Percentiles rank a stretch among this genome's conserved stretches.
Evolutionary conservation across 2,797 vertebrate species (phyloP).

Genomic region (Eulemur albifrons): DNA sequence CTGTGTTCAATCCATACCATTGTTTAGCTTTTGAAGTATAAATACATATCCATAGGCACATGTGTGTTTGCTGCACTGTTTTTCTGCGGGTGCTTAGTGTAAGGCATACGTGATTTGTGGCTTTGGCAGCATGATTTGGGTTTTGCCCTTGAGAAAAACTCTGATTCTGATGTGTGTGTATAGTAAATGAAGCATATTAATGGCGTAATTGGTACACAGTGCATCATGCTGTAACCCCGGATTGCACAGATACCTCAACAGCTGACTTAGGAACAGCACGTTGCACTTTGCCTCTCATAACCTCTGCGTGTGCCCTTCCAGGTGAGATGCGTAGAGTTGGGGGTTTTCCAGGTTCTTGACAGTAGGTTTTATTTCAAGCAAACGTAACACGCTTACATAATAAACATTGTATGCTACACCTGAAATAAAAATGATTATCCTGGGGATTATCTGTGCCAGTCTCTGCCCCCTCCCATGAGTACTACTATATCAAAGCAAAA

Average conservation of each 20-base stretch:
- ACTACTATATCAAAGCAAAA: not conserved
- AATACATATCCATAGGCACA: not conserved
- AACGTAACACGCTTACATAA: conserved; percentile 59
- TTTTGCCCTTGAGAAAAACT: conserved; percentile 57
- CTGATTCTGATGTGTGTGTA: conserved; percentile 60
- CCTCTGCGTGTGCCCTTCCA: not conserved
- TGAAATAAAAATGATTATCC: conserved; percentile 28
- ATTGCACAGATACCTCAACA: conserved; percentile 36
- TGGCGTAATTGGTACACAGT: conserved; percentile 50
- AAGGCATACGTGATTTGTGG: conserved; percentile 53
- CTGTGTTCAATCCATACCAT: not conserved
- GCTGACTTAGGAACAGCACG: conserved; percentile 64
- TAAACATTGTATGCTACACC: not conserved
- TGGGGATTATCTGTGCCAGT: not conserved
- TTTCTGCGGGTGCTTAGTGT: not conserved
- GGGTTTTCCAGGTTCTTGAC: not conserved
- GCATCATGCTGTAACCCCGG: conserved; percentile 21
- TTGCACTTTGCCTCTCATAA: conserved; percentile 32
- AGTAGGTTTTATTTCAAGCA: not conserved
- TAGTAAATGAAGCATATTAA: conserved; percentile 73
- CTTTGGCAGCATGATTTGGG: conserved; percentile 15
- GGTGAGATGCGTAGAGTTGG: not conserved
- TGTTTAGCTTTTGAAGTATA: not conserved
- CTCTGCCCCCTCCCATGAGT: not conserved
- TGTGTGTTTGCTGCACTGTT: rapidly evolving